phyloP scores from a whole-genome alignment of 2,797 vertebrate genomes.

The Jordanella pulchra region DNA sequence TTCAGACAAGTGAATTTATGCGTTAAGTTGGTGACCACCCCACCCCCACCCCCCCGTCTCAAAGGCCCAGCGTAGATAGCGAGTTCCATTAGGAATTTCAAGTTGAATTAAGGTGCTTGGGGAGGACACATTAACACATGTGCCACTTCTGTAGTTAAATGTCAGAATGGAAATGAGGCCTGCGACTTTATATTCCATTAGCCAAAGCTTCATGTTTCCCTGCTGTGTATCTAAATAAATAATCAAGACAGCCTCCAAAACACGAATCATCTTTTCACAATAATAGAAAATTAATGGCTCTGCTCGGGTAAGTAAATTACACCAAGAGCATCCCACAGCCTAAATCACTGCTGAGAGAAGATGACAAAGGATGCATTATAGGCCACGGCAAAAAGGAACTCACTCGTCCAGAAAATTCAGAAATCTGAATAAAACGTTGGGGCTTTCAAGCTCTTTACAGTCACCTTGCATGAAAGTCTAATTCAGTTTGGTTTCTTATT shows the following conservation, averaged over 20 bases:
- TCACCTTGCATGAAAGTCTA: slow-evolving; percentile 82
- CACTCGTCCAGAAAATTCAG: slow-evolving; percentile 77
- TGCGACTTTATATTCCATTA: slow-evolving; percentile 85
- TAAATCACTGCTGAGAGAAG: slow-evolving; percentile 61
- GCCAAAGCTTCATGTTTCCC: slow-evolving; percentile 78
- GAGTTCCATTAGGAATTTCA: slow-evolving; percentile 83
- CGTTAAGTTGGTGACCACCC: slow-evolving; percentile 70
- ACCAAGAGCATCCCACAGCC: slow-evolving; percentile 68
- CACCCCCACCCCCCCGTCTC: slow-evolving; percentile 56
- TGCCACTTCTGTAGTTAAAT: slow-evolving; percentile 81
- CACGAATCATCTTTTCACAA: slow-evolving; percentile 82
- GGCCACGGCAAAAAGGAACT: slow-evolving; percentile 64
- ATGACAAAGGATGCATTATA: slow-evolving; percentile 77
- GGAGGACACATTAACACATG: slow-evolving; percentile 81
- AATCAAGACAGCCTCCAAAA: slow-evolving; percentile 83
- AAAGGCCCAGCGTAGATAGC: slow-evolving; percentile 64
- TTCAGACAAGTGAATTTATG: slow-evolving; percentile 81
- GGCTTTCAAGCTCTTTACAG: slow-evolving; percentile 75
- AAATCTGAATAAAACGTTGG: slow-evolving; percentile 81
- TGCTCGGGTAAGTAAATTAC: slow-evolving; percentile 81
- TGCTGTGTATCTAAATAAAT: slow-evolving; percentile 84
- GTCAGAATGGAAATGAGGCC: slow-evolving; percentile 81
- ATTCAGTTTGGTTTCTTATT: slow-evolving; percentile 82
- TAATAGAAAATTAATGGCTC: slow-evolving; percentile 84
- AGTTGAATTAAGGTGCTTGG: slow-evolving; percentile 78